Evolutionary conservation across 2,888 invertebrate genomes (phyloP).

Genomic region (Mystacides longicornis): DNA sequence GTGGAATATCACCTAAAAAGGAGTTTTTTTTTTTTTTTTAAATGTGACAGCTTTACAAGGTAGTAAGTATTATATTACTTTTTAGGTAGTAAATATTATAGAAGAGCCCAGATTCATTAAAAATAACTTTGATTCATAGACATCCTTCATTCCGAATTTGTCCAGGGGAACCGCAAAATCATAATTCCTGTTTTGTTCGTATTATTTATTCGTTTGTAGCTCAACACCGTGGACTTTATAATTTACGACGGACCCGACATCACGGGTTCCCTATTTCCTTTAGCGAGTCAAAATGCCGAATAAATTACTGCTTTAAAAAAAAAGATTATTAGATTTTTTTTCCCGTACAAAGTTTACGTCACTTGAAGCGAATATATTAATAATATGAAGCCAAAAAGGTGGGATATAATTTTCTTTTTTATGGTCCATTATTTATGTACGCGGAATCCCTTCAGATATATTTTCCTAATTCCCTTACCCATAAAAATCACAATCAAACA

Average conservation of each 20-base stretch:
- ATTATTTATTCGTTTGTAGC: too few relatives aligned
- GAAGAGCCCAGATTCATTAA: too few relatives aligned
- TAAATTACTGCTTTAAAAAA: conserved; percentile 23
- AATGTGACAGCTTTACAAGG: conserved; percentile 4
- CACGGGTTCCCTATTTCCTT: conserved; percentile 11
- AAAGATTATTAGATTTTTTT: conserved; percentile 26
- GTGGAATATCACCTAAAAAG: too few relatives aligned
- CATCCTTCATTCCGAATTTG: too few relatives aligned
- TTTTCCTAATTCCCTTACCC: conserved; percentile 26
- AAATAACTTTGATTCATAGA: too few relatives aligned
- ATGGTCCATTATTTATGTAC: conserved; percentile 27
- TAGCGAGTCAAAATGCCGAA: conserved; percentile 24
- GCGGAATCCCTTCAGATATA: conserved; percentile 26
- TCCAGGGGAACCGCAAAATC: too few relatives aligned
- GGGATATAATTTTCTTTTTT: conserved; percentile 26
- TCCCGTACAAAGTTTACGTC: conserved; percentile 23
- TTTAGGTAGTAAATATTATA: too few relatives aligned
- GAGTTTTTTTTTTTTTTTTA: neutral
- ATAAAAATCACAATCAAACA: conserved; percentile 27
- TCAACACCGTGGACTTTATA: too few relatives aligned
- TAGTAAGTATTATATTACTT: conserved; percentile 23
- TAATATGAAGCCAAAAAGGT: conserved; percentile 25
- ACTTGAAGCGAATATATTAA: conserved; percentile 21
- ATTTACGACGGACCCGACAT: conserved; percentile 22
- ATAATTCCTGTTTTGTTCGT: too few relatives aligned